Evolutionary conservation across 2,113 vertebrate genomes (phyloP).

Genomic region (Mesoclemmys tuberculata): DNA sequence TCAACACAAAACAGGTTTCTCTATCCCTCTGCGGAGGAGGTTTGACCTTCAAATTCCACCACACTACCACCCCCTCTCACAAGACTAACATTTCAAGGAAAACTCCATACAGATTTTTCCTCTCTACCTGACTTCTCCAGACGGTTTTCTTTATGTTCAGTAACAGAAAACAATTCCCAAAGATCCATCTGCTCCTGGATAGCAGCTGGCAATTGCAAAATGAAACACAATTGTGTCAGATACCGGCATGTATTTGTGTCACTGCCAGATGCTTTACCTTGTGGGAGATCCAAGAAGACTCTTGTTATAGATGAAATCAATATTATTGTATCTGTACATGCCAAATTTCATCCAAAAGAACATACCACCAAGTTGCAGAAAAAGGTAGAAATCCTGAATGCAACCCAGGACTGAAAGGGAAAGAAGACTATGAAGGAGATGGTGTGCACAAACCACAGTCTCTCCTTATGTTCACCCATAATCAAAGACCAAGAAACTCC

Average conservation of each 20-base stretch:
- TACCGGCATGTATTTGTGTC: accelerated
- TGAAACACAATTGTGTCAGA: accelerated
- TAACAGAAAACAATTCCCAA: not conserved
- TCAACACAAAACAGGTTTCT: not conserved
- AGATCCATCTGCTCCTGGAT: not conserved
- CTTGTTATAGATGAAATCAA: not conserved
- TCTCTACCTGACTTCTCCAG: not conserved
- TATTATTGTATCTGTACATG: not conserved
- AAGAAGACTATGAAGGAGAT: not conserved
- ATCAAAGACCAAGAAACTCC: not conserved
- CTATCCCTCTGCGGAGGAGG: not conserved
- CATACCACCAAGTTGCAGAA: not conserved
- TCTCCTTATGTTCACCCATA: not conserved
- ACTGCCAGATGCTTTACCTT: not conserved
- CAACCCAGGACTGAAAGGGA: not conserved
- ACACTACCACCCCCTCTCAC: not conserved
- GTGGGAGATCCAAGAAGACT: not conserved
- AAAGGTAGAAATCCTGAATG: not conserved
- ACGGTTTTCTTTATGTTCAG: accelerated
- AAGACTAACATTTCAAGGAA: not conserved
- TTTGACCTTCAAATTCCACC: not conserved
- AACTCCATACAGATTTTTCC: accelerated
- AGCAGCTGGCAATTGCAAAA: not conserved
- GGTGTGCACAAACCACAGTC: not conserved
- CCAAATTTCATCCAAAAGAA: not conserved